phyloP scores from a whole-genome alignment of 2,888 invertebrate species.

The Mesorhabditis sp. region DNA sequence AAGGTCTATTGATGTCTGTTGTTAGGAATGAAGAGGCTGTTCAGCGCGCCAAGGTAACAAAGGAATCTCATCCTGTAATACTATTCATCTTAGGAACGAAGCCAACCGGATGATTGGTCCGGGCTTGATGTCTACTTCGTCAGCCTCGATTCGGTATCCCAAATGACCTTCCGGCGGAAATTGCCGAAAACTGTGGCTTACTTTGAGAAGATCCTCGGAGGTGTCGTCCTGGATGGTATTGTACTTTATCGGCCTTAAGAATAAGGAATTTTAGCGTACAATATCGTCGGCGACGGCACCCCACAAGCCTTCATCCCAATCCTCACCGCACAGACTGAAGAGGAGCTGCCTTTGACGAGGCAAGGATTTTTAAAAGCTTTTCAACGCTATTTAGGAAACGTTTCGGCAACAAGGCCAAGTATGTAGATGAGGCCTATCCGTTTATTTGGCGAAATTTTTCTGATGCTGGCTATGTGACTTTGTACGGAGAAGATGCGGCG shows the following conservation, averaged over 20 bases:
- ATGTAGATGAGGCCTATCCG: conserved; percentile 62
- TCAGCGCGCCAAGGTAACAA: background rate
- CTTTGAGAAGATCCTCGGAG: conserved; percentile 60
- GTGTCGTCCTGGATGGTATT: conserved; percentile 50
- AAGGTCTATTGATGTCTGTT: conserved; percentile 25
- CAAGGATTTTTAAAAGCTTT: background rate
- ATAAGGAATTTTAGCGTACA: conserved; percentile 53
- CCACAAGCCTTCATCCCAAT: conserved; percentile 61
- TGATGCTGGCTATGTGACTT: conserved; percentile 65
- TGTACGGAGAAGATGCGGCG: conserved; percentile 82
- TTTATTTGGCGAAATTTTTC: conserved; percentile 61
- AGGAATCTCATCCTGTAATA: background rate
- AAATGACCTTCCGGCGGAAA: conserved; percentile 76
- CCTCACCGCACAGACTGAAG: conserved; percentile 60
- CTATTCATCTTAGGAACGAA: background rate
- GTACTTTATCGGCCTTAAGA: background rate
- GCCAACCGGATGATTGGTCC: conserved; percentile 13
- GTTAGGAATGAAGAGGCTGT: conserved; percentile 9
- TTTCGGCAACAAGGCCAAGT: conserved; percentile 41
- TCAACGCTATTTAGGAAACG: conserved; percentile 45
- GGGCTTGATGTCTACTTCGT: conserved; percentile 58
- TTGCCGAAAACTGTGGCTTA: conserved; percentile 74
- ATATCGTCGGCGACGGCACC: conserved; percentile 62
- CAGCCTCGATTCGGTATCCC: conserved; percentile 82
- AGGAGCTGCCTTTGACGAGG: conserved; percentile 59